Evolutionary conservation across 1,140 invertebrate species (phyloP).

Genomic region (Tetramorium alpestre): DNA sequence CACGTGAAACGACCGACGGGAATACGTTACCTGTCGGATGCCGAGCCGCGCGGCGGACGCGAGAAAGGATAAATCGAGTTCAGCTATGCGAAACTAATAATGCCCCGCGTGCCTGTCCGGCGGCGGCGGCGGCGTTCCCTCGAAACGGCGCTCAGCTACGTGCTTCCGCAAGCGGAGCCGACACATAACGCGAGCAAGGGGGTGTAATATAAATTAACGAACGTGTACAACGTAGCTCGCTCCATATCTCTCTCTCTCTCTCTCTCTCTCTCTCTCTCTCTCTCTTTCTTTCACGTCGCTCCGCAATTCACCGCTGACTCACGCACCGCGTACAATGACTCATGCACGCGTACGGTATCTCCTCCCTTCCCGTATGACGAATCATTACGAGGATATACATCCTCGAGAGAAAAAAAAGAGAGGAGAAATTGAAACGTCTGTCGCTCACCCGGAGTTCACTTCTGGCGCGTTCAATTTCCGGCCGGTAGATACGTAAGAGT

Average conservation of each 20-base stretch:
- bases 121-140: slow-evolving; percentile 11
- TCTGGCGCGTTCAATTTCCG: neutral
- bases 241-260: neutral
- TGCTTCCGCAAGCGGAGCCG: slow-evolving; percentile 24
- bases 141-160: slow-evolving; percentile 11
- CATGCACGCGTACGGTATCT: neutral
- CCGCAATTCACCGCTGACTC: slow-evolving; percentile 29
- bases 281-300: neutral
- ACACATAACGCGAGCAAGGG: neutral
- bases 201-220: slow-evolving; percentile 18
- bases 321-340: slow-evolving; percentile 16
- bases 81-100: slow-evolving; percentile 55
- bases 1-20: slow-evolving; percentile 35
- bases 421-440: neutral
- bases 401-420: neutral
- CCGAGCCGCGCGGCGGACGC: slow-evolving; percentile 7
- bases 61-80: slow-evolving; percentile 49
- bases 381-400: neutral
- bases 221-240: neutral
- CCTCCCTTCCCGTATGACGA: slow-evolving; percentile 2
- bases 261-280: too few relatives aligned
- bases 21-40: slow-evolving; percentile 37
- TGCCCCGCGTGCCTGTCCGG: slow-evolving; percentile 22
- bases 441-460: too few relatives aligned
- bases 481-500: neutral